Conservation (phyloP, 2,797 vertebrate species). For the Cossypha polioptera region DNA sequence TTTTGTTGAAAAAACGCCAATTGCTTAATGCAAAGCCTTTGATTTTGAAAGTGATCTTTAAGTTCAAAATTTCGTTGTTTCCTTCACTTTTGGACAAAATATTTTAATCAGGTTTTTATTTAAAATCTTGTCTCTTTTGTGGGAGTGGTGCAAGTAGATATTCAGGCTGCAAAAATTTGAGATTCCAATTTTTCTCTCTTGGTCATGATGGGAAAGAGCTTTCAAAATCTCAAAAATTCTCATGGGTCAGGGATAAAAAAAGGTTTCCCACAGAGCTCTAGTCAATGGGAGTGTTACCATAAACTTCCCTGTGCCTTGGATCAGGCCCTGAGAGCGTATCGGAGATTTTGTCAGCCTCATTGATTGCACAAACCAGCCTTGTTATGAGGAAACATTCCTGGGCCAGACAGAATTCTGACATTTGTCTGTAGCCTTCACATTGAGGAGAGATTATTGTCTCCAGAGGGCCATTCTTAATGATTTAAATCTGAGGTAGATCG, state of each 20-base stretch:
- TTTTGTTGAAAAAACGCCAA: not conserved
- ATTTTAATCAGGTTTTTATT: not conserved
- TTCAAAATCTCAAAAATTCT: constrained; percentile 4
- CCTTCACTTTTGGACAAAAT: not conserved
- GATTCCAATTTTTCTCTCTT: not conserved
- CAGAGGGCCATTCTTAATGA: constrained; percentile 62
- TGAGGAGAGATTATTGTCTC: constrained; percentile 57
- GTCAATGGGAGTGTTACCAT: constrained; percentile 40
- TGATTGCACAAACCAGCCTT: constrained; percentile 66
- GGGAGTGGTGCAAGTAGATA: not conserved
- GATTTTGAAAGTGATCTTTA: not conserved
- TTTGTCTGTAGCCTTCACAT: constrained; percentile 62
- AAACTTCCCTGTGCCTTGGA: constrained; percentile 29
- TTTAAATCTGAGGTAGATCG: constrained; percentile 57
- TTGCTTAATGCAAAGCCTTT: not conserved
- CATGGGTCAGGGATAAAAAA: not conserved
- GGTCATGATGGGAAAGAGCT: not conserved
- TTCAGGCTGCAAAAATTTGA: not conserved
- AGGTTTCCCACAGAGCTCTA: constrained; percentile 12
- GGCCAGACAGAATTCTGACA: constrained; percentile 33
- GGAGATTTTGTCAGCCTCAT: constrained; percentile 47
- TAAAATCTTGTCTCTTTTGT: not conserved
- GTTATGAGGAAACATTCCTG: constrained; percentile 56
- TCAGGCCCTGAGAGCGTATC: constrained; percentile 38
- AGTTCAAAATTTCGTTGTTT: not conserved